Evolutionary conservation across 1,140 invertebrate species (phyloP).

Genomic region (Diprion similis): DNA sequence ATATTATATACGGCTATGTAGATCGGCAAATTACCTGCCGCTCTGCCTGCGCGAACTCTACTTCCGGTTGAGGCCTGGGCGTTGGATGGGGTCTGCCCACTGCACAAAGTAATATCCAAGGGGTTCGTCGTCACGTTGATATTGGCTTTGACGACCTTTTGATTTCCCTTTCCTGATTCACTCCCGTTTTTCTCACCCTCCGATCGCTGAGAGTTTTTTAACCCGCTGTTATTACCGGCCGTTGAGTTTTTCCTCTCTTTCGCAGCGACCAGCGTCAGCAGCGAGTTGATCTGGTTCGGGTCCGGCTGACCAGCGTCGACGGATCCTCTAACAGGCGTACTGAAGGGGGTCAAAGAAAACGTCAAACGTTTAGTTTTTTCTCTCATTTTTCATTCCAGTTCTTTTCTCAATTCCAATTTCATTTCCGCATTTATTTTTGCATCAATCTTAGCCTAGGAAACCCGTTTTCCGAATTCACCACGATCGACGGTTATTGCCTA

Average conservation of each 20-base stretch:
- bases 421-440: too few species aligned
- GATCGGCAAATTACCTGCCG: constrained; percentile 42
- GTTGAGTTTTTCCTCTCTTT: constrained; percentile 40
- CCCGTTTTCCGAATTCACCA: too few species aligned
- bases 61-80: constrained; percentile 33
- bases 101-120: constrained; percentile 60
- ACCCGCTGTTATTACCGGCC: constrained; percentile 19
- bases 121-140: constrained; percentile 72
- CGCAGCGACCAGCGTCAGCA: constrained; percentile 43
- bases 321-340: constrained; percentile 58
- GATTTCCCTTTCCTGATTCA: constrained; percentile 37
- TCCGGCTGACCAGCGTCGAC: constrained; percentile 58
- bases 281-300: constrained; percentile 41
- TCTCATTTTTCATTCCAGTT: too few species aligned
- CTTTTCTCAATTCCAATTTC: too few species aligned
- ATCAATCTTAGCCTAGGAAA: too few species aligned
- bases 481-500: too few species aligned
- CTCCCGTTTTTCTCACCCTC: constrained; percentile 27
- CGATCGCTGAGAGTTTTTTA: constrained; percentile 22
- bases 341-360: constrained; percentile 23
- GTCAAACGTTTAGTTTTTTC: too few species aligned
- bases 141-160: constrained; percentile 55
- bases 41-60: constrained; percentile 42
- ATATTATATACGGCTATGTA: not conserved
- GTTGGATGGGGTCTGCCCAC: constrained; percentile 34